These are phyloP conservation scores for Hylia prasina DNA, from an alignment of 2,113 vertebrate species.

Conservation along the genomic window DNA sequence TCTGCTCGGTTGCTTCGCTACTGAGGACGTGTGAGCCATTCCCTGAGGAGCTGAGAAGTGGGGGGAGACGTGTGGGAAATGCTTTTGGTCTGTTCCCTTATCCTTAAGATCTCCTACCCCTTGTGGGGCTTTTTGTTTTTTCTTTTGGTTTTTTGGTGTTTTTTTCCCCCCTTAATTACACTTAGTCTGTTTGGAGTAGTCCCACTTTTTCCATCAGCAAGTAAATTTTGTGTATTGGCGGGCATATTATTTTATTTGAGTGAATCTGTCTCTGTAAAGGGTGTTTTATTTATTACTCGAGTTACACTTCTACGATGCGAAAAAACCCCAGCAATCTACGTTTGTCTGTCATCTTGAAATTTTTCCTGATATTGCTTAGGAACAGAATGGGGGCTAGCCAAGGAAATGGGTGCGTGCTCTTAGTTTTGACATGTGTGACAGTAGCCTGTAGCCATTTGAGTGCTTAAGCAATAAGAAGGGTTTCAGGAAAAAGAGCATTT, in stretches of 20 bases:
- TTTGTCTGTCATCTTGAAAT: background rate
- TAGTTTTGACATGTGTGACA: slow-evolving; percentile 27
- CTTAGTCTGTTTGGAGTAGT: background rate
- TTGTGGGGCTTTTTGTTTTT: fast-evolving
- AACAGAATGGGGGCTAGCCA: background rate
- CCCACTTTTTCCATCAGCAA: background rate
- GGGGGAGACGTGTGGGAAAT: background rate
- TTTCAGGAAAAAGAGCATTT: background rate
- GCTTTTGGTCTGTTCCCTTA: background rate
- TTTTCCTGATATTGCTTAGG: background rate
- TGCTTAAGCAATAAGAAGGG: background rate
- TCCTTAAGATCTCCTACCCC: too few species aligned
- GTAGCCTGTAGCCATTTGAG: slow-evolving; percentile 1
- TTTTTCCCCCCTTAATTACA: background rate
- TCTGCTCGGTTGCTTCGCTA: slow-evolving; percentile 33
- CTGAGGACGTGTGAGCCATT: slow-evolving; percentile 3
- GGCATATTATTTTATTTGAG: background rate
- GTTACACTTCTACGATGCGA: background rate
- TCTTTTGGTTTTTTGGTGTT: background rate
- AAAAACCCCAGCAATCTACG: background rate
- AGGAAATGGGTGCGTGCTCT: background rate
- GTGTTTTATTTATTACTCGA: background rate
- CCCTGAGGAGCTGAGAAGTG: background rate
- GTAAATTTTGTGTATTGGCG: background rate
- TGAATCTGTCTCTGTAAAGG: background rate